These are phyloP conservation scores for Leucoraja erinaceus DNA, from an alignment of 2,113 vertebrate species.

Conservation along the genomic window DNA sequence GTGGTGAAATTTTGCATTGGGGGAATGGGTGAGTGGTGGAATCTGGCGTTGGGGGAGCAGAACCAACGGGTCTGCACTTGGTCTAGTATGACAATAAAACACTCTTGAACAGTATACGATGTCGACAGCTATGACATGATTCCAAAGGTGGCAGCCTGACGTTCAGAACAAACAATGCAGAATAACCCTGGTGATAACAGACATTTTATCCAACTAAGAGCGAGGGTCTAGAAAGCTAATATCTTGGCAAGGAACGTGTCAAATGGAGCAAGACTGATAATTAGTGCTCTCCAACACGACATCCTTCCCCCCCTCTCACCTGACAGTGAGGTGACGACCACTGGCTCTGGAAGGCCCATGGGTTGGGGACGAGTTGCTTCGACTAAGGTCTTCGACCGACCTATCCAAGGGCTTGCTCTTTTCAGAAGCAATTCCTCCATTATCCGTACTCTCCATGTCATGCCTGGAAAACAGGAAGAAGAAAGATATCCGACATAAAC, in stretches of 20 bases:
- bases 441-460: constrained; percentile 68
- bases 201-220: neutral
- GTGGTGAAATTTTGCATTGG: no score
- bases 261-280: neutral
- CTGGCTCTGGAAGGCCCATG: constrained; percentile 54
- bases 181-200: constrained; percentile 41
- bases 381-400: constrained; percentile 72
- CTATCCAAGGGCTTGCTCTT: constrained; percentile 63
- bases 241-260: neutral
- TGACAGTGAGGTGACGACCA: constrained; percentile 64
- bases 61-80: no score
- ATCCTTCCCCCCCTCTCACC: constrained; percentile 53
- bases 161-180: constrained; percentile 39
- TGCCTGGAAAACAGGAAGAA: constrained; percentile 54
- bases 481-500: neutral
- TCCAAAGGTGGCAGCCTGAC: neutral
- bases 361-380: constrained; percentile 54
- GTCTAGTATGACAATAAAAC: no score
- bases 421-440: constrained; percentile 57
- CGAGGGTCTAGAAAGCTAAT: neutral
- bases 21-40: no score
- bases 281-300: neutral
- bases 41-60: no score
- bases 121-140: constrained; percentile 11
- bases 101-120: no score